Evolutionary conservation across 2,113 vertebrate genomes (phyloP), one percentile per base, ranked within the genome.

Genomic region (Felis chaus): DNA sequence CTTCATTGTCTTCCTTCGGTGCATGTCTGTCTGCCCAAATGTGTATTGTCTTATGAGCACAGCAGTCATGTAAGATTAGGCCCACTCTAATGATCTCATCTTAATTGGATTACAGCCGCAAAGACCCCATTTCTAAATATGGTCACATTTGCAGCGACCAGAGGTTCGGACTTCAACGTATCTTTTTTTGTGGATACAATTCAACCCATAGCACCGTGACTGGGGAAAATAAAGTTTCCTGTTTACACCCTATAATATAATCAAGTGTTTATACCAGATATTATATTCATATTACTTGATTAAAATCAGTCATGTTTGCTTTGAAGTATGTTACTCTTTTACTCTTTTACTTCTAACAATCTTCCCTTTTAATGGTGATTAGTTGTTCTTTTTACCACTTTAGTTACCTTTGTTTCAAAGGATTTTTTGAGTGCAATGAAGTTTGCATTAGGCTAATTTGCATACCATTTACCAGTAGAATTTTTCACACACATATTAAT

Each of bases 401-500:
- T 29, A 91, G 57, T 80, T 97, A 96, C 50, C 65, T 94, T 98
- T 96, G 83, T 94, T 78, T 90, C 91, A 84, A 94, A 95, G 29
- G 91, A 95, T 19, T 69, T 97, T 92, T 95, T 97, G 57, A 97
- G 93, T 74, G 27, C 66, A 50, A 73, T 71, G 71, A 94, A 93
- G 82, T 96, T 93, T 97, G 73, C 89, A 95, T 91, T 94, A 74
- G 74, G 23, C 66, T 95, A 66, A 97, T 98, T 96, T 97, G 74
- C 96, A 97, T 98, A 66, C 85, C 89, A 96, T 81, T 98, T 97
- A 80, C 19, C 69, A 84, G 79, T 66, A 95, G 63, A 95, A 95
- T 95, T 96, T 88, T 96, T 97, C 95, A 97, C 61, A 97, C 61
- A 80, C 71, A 83, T 68, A 97, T 95, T 97, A 98, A 97, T 97